Conservation (phyloP, 1,140 invertebrate species). For the Camponotus floridanus region DNA sequence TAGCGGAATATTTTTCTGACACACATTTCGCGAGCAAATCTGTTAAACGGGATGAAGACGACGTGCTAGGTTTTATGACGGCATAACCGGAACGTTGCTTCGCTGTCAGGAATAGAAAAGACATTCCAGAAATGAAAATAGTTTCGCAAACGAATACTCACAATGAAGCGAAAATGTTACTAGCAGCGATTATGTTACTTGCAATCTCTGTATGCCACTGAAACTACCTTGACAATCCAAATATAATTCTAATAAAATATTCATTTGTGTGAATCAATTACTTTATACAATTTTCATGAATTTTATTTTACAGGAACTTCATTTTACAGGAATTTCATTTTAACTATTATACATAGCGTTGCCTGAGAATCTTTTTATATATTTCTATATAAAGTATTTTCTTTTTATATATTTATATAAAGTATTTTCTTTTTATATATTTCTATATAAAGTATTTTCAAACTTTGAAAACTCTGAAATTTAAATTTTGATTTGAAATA, state of each 20-base stretch:
- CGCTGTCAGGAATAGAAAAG: slow-evolving; percentile 41
- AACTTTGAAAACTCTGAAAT: too few relatives aligned
- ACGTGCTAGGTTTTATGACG: slow-evolving; percentile 52
- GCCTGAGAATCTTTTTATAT: background rate
- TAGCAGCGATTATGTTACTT: slow-evolving; percentile 45
- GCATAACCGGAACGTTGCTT: slow-evolving; percentile 30
- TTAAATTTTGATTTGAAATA: background rate
- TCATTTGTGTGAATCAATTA: background rate
- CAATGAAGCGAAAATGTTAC: slow-evolving; percentile 35
- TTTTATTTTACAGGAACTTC: slow-evolving; percentile 21
- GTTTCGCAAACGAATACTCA: slow-evolving; percentile 20
- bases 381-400: background rate
- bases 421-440: slow-evolving; percentile 4
- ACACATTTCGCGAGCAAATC: slow-evolving; percentile 55
- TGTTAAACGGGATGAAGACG: slow-evolving; percentile 57
- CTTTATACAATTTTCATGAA: slow-evolving; percentile 13
- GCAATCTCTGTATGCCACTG: slow-evolving; percentile 28
- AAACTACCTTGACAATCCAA: slow-evolving; percentile 22
- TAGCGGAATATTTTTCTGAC: slow-evolving; percentile 51
- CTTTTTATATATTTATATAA: background rate
- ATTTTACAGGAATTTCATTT: slow-evolving; percentile 33
- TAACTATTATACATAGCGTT: too few relatives aligned
- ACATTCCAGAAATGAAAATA: slow-evolving; percentile 50
- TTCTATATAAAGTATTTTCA: background rate
- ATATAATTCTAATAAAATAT: slow-evolving; percentile 17